Base-by-base conservation (phyloP, 1,140 invertebrate genomes). In the Drosophila trapezifrons region DNA sequence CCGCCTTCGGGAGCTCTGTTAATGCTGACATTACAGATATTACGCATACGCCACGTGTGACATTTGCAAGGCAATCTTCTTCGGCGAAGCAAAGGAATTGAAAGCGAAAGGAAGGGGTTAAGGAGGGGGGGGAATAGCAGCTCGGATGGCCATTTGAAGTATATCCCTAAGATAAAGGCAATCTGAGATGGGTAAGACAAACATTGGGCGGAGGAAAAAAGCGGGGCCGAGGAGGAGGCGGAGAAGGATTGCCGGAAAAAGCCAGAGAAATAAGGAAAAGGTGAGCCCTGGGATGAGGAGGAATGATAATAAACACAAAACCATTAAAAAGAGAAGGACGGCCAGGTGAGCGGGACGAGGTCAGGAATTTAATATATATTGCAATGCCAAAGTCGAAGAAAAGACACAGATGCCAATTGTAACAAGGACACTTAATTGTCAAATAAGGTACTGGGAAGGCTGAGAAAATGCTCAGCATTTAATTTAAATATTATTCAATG, bases 91-190 rank as follows among this genome's bases (percentile, higher is more conserved):
- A 20, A 0, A 2, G 51, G 18, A 37, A 54, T 22, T n/a, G 32
- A 54, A 18, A 18, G 47, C 27, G 47, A 17, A 32, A 7, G 17
- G 29, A 51, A n/a, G 15, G 12, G 15, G 10, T 17, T 18, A 20
- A 43, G 13, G 7, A 12, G 35, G 20, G 22, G 35, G 29, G 9
- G 29, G 29, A 32, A 32, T 32, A 49, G 22, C 43, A 62, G 60
- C 40, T 62, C 42, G 22, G 51, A 79, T 72, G 69, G 67, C 67
- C 67, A 71, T 71, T 71, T 71, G 65, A 71, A 71, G 67, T 71
- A 71, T 58, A 71, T 58, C 66, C 69, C 51, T 35, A 71, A 72
- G 66, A 71, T 71, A 72, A 71, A 58, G 69, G 69, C 69, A 72
- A 72, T 72, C 69, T 47, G 69, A 72, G 69, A 58, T 72, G 69